phyloP scores from a whole-genome alignment of 2,797 vertebrate genomes.

The Caiman crocodilus region DNA sequence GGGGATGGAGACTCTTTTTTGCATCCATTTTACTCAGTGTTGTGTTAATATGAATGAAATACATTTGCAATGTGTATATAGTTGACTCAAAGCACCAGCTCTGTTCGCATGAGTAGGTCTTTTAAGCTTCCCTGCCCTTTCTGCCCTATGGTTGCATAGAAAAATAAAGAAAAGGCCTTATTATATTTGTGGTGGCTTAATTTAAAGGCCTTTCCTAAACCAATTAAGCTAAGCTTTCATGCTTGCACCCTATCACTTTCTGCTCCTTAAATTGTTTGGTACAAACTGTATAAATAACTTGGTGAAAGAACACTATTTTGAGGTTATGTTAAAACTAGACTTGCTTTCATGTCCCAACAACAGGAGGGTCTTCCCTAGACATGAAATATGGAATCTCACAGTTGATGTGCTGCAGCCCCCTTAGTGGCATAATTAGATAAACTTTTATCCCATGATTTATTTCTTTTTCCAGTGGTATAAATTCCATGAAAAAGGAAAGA shows the following conservation, averaged over 20 bases:
- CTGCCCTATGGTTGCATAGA: slow-evolving; percentile 42
- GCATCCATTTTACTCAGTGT: slow-evolving; percentile 11
- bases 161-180: slow-evolving; percentile 67
- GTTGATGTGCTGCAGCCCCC: neutral
- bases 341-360: neutral
- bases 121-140: slow-evolving; percentile 69
- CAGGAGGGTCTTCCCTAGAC: neutral
- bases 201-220: slow-evolving; percentile 52
- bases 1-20: slow-evolving; percentile 15
- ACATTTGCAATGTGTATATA: slow-evolving; percentile 37
- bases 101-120: slow-evolving; percentile 61
- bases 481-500: slow-evolving; percentile 24
- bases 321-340: slow-evolving; percentile 30
- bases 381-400: neutral
- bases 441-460: slow-evolving; percentile 48
- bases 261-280: slow-evolving; percentile 46
- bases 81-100: slow-evolving; percentile 60
- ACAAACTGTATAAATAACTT: slow-evolving; percentile 40
- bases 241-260: slow-evolving; percentile 20
- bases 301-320: slow-evolving; percentile 23
- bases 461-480: slow-evolving; percentile 15
- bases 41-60: slow-evolving; percentile 47
- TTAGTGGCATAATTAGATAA: neutral
- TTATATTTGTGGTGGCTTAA: slow-evolving; percentile 59
- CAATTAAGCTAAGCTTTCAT: slow-evolving; percentile 59